phyloP scores from a whole-genome alignment of 2,797 vertebrate species.

The Saxicola maurus region DNA sequence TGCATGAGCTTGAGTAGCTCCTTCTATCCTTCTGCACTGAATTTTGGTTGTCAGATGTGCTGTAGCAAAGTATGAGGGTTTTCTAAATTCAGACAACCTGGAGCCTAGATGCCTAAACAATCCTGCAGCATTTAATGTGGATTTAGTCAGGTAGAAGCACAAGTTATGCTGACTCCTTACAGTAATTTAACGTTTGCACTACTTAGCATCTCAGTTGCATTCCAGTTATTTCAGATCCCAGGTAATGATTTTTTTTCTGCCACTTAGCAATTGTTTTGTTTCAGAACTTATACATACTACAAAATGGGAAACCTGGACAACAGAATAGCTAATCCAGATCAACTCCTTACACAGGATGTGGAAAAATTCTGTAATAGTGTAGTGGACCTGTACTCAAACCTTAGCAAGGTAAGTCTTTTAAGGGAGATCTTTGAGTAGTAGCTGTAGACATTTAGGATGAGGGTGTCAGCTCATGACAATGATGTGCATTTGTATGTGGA shows the following conservation, averaged over 20 bases:
- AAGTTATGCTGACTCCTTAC: neutral
- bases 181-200: neutral
- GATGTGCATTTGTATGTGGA: neutral
- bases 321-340: constrained; percentile 95
- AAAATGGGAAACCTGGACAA: constrained; percentile 99
- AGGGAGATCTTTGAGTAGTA: neutral
- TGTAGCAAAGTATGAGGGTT: neutral
- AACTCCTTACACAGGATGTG: constrained; percentile 96
- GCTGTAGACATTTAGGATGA: neutral
- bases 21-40: neutral
- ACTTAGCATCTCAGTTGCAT: neutral
- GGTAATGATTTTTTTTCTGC: neutral
- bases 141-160: neutral
- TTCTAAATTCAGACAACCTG: neutral
- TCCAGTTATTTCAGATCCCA: neutral
- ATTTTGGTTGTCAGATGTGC: neutral
- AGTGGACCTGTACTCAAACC: constrained; percentile 96
- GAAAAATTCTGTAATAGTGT: constrained; percentile 98
- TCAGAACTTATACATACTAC: constrained; percentile 92
- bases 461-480: neutral
- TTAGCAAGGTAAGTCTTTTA: constrained; percentile 87
- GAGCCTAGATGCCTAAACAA: neutral
- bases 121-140: neutral
- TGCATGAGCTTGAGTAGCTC: neutral
- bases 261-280: constrained; percentile 26